Evolutionary conservation across 2,113 vertebrate genomes (phyloP).

Genomic region (Zapus hudsonius): DNA sequence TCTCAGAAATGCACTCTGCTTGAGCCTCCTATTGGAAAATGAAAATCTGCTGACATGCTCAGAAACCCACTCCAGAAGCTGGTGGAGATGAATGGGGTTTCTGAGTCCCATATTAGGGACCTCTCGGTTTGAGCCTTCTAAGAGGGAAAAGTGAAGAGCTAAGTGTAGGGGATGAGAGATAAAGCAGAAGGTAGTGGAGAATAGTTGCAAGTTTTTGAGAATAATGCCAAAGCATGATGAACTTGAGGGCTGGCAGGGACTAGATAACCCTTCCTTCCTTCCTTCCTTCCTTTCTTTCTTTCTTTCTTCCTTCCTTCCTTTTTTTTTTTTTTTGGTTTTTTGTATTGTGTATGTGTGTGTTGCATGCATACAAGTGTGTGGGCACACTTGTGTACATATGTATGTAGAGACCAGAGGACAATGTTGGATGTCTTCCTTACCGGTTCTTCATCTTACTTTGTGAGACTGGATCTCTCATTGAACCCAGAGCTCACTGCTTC

Average conservation of each 20-base stretch:
- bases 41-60: not conserved
- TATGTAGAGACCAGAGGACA: no score
- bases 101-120: not conserved
- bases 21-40: constrained; percentile 27
- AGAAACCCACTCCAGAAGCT: not conserved
- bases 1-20: constrained; percentile 7
- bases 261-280: not conserved
- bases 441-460: no score
- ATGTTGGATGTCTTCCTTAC: no score
- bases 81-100: not conserved
- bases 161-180: not conserved
- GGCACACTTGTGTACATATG: no score
- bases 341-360: no score
- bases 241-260: not conserved
- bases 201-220: not conserved
- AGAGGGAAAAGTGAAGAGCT: not conserved
- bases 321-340: no score
- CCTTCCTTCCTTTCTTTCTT: no score
- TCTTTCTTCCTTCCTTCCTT: no score
- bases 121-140: not conserved
- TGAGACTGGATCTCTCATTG: no score
- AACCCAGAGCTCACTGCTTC: no score
- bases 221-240: not conserved
- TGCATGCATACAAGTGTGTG: no score
- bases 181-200: not conserved